Percentiles rank a stretch among this genome's conserved stretches.
Conservation (phyloP, 1,140 invertebrate genomes). For the Drosophila nannoptera region DNA sequence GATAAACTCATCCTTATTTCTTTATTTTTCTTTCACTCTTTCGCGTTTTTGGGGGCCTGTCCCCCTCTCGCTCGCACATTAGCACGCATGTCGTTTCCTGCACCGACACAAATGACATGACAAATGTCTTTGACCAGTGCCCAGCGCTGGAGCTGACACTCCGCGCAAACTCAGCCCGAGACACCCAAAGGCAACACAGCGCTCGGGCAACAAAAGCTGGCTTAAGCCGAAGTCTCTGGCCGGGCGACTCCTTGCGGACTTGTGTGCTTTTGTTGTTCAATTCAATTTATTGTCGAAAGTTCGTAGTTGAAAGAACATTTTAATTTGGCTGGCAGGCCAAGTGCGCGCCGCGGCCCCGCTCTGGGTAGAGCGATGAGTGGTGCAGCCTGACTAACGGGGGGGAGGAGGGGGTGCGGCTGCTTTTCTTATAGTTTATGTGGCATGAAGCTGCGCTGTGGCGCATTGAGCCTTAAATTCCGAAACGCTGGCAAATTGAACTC, state of each 20-base stretch:
- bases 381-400: not conserved
- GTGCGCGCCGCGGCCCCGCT: not conserved
- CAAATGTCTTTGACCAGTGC: conserved; percentile 73
- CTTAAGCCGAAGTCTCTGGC: not conserved
- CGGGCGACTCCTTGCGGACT: conserved; percentile 8
- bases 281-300: conserved; percentile 78
- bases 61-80: conserved; percentile 43
- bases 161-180: conserved; percentile 14
- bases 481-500: conserved; percentile 69
- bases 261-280: conserved; percentile 72
- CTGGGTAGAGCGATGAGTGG: too few relatives aligned
- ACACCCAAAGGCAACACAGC: conserved; percentile 28
- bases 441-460: conserved; percentile 57
- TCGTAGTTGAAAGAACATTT: conserved; percentile 79
- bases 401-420: conserved; percentile 26
- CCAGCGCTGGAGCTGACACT: conserved; percentile 42
- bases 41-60: not conserved
- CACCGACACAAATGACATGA: conserved; percentile 74
- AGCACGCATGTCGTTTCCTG: conserved; percentile 71
- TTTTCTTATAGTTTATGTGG: conserved; percentile 75
- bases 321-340: conserved; percentile 63
- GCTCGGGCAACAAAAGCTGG: conserved; percentile 8
- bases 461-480: conserved; percentile 67
- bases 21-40: conserved; percentile 1
- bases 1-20: conserved; percentile 69